Conservation (phyloP, 2,113 vertebrate genomes). For the Heteronetta atricapilla region DNA sequence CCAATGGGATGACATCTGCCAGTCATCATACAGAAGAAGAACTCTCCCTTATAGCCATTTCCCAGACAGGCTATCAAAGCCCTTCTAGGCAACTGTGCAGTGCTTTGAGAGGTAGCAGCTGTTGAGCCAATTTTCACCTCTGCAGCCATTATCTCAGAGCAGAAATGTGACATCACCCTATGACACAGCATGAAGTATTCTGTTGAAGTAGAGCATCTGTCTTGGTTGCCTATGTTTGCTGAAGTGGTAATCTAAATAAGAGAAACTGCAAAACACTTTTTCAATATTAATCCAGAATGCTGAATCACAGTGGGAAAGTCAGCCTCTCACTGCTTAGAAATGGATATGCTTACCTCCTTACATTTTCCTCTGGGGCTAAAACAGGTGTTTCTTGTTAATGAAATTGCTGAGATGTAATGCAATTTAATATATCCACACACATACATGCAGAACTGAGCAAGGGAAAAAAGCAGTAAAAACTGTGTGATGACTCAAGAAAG, state of each 20-base stretch:
- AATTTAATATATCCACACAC: not conserved
- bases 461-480: not conserved
- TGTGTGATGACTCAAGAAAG: not conserved
- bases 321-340: not conserved
- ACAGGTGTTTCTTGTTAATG: not conserved
- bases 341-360: not conserved
- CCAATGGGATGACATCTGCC: not conserved
- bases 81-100: rapidly evolving
- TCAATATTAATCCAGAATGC: not conserved
- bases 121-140: not conserved
- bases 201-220: not conserved
- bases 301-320: not conserved
- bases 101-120: not conserved
- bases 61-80: not conserved
- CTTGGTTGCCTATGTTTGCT: rapidly evolving
- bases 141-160: not conserved
- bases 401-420: not conserved
- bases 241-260: not conserved
- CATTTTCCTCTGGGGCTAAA: not conserved
- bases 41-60: not conserved
- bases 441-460: not conserved
- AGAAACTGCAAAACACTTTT: not conserved
- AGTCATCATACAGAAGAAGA: not conserved
- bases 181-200: not conserved
- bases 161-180: not conserved